Base-by-base conservation (phyloP, 2,888 invertebrate genomes). In the Erebia aethiops region DNA sequence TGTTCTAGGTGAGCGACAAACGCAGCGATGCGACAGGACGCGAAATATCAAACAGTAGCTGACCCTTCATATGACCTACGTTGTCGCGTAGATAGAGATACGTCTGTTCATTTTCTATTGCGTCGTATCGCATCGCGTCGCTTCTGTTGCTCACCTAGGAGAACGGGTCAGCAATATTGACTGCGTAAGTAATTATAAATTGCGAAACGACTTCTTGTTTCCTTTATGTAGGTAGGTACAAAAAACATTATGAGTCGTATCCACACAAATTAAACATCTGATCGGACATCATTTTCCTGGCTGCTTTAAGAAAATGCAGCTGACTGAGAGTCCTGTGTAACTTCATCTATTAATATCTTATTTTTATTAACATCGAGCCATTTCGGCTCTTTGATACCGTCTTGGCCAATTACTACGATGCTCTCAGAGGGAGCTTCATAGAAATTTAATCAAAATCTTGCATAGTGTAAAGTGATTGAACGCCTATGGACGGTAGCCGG, bases 261-360 rank as follows among this genome's bases (percentile, higher is more conserved):
- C 91, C 85, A 79, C 35, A 73, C 14, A 76, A 81, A 67, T 66
- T 75, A 70, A 71, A 71, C 83, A 72, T 83, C 67, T 84, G 87
- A 89, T 89, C 87, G 87, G 87, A 87, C 91, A 89, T 90, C 88
- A 87, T 90, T 91, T 91, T 88, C 92, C 88, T 85, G 85, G 91
- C 83, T 89, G 90, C 89, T 91, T 90, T 87, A 91, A 91, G 92
- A 92, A 92, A 92, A 91, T 92, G 91, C 91, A 92, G 90, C 91
- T 90, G 90, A 89, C 89, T 90, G 78, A 84, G 82, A 87, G 84
- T 84, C 66, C 88, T 89, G 83, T 84, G 86, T 90, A 89, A 89
- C 85, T 88, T 89, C 82, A 81, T 87, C 87, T 91, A 90, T 91
- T 91, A 90, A 87, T 89, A 89, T 81, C 83, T 83, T 84, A 88